Evolutionary conservation across 2,888 invertebrate genomes (phyloP), one percentile per base, ranked within the genome.

Genomic region (Dryobota labecula): DNA sequence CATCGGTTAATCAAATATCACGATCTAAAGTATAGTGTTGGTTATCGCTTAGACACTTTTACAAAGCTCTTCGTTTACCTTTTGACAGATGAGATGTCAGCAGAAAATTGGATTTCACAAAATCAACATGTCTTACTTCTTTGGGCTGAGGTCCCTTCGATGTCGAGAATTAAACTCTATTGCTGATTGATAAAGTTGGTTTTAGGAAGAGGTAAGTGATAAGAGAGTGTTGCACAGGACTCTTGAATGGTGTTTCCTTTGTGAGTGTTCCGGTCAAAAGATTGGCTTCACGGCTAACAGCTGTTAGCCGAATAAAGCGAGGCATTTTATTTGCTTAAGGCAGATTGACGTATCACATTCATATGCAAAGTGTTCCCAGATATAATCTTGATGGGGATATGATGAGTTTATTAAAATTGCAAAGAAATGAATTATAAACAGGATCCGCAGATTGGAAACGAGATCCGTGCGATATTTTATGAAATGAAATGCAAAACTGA

Each of bases 41-140:
- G 56, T 70, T 80, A 65, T 64, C 43, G 53, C 87, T 89, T 90
- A 89, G 90, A 91, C 88, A 91, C 88, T 90, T 91, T 88, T 88
- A 88, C 85, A 90, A 87, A 90, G 89, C 90, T 91, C 91, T 87
- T 86, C 87, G 91, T 89, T 90, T 90, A 91, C 89, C 86, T 92
- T 88, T 92, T 94, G 94, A 94, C 93, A 94, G 93, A 93, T 94
- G 92, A 93, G 91, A 93, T 93, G 95, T 94, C 95, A 94, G 94
- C 92, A 93, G 92, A 95, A 95, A 96, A 95, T 95, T 95, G 95
- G 95, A 95, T 95, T 95, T 95, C 86, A 92, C 92, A 94, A 94
- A 94, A 94, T 93, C 95, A 95, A 96, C 93, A 94, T 92, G 92
- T 93, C 94, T 89, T 89, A 91, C 83, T 86, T 86, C 86, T 88